Conservation (phyloP, 2,888 invertebrate species). For the Drosophila cyrtoloma region DNA sequence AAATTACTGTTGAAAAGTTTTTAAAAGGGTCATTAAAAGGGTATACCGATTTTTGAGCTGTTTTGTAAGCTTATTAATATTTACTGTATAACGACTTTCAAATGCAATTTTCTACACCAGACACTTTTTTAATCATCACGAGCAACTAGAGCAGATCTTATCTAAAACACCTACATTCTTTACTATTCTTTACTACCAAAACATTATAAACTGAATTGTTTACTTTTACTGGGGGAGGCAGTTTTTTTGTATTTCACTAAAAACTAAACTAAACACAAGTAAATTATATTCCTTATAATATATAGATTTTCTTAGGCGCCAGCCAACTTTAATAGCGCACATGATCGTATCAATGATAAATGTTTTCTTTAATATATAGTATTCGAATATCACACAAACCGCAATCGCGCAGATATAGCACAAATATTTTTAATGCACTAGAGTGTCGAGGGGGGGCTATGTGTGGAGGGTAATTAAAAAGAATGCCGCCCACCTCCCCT, state of each 20-base stretch:
- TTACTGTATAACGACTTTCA: neutral
- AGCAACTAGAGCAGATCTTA: conserved; percentile 25
- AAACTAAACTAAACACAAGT: conserved; percentile 2
- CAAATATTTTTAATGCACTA: conserved; percentile 59
- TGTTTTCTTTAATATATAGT: conserved; percentile 37
- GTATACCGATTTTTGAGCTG: neutral
- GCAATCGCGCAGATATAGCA: conserved; percentile 40
- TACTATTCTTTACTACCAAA: conserved; percentile 9
- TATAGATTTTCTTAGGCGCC: conserved; percentile 23
- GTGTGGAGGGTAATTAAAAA: conserved; percentile 64
- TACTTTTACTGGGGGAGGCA: neutral
- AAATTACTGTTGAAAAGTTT: neutral
- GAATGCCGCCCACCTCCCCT: conserved; percentile 48
- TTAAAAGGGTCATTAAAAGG: neutral
- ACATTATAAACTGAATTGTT: conserved; percentile 15
- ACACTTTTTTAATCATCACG: conserved; percentile 1
- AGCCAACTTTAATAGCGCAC: conserved; percentile 17
- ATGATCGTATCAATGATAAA: conserved; percentile 43
- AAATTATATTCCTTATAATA: conserved; percentile 3
- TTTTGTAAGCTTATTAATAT: neutral
- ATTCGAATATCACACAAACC: conserved; percentile 60
- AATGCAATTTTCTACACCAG: neutral
- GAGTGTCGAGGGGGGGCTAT: conserved; percentile 6
- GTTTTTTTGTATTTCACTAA: neutral
- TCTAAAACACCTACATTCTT: conserved; percentile 22